Evolutionary conservation across 2,797 vertebrate genomes (phyloP).

Genomic region (Oceanodroma leucorhoa): DNA sequence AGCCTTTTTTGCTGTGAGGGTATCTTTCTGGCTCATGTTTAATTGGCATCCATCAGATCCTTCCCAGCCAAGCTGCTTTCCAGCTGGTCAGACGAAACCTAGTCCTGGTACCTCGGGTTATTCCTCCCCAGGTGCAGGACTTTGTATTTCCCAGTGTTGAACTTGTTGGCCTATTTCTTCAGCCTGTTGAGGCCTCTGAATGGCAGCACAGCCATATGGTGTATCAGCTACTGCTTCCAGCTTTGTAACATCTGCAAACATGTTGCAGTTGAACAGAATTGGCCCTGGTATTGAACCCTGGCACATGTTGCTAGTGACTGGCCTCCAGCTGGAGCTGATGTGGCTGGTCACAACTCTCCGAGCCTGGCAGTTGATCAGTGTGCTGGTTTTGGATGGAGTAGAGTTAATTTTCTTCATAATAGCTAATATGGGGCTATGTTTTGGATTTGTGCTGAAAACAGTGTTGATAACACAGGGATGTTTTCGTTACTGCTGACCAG

Average conservation of each 20-base stretch:
- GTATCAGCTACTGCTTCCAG: no score
- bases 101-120: not conserved
- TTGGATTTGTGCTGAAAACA: no score
- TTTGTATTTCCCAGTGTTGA: not conserved
- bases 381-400: no score
- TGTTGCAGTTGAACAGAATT: not conserved
- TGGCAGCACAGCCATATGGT: not conserved
- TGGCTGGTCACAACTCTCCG: fast-evolving
- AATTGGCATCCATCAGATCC: not conserved
- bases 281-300: not conserved
- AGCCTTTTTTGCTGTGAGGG: not conserved
- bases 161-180: not conserved
- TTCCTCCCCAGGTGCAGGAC: not conserved
- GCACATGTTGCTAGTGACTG: not conserved
- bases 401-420: no score
- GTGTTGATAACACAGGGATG: no score
- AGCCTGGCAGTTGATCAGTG: not conserved
- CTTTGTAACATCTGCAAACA: not conserved
- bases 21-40: not conserved
- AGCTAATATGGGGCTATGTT: no score
- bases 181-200: not conserved
- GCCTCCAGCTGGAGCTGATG: not conserved
- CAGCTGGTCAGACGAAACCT: not conserved
- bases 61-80: not conserved
- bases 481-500: no score